Conservation (phyloP, 2,113 vertebrate genomes). For the Heterotilapia buettikoferi region DNA sequence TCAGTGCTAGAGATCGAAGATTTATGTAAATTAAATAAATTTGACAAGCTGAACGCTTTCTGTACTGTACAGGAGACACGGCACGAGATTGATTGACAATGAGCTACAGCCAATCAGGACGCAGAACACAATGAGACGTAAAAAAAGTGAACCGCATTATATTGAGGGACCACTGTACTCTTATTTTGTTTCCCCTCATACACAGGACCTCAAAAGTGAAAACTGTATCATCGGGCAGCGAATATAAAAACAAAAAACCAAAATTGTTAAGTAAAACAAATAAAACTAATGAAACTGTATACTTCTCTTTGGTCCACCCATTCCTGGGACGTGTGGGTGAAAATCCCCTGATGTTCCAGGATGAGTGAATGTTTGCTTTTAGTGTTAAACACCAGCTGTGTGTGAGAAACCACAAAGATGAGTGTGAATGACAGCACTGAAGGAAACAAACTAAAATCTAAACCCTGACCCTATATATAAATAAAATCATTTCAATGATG, state of each 20-base stretch:
- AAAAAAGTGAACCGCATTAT: background rate
- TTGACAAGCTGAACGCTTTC: background rate
- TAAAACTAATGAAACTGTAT: background rate
- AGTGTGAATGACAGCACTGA: background rate
- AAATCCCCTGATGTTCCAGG: background rate
- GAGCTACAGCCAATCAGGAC: background rate
- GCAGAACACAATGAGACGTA: background rate
- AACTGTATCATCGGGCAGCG: fast-evolving
- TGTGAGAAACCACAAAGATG: background rate
- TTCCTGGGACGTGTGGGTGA: background rate
- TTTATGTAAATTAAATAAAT: background rate
- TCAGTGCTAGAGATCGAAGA: fast-evolving
- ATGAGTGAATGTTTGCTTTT: background rate
- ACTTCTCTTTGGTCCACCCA: background rate
- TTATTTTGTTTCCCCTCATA: fast-evolving
- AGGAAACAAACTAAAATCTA: background rate
- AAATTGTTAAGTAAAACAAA: background rate
- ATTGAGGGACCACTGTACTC: background rate
- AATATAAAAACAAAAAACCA: fast-evolving
- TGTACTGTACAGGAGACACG: background rate
- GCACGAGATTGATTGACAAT: fast-evolving
- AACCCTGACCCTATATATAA: fast-evolving
- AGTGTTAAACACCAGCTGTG: background rate
- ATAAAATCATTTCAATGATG: fast-evolving
- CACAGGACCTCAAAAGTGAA: fast-evolving